Evolutionary conservation across 2,888 invertebrate genomes (phyloP), one percentile per base, ranked within the genome.

Genomic region (Cerastoderma edule): DNA sequence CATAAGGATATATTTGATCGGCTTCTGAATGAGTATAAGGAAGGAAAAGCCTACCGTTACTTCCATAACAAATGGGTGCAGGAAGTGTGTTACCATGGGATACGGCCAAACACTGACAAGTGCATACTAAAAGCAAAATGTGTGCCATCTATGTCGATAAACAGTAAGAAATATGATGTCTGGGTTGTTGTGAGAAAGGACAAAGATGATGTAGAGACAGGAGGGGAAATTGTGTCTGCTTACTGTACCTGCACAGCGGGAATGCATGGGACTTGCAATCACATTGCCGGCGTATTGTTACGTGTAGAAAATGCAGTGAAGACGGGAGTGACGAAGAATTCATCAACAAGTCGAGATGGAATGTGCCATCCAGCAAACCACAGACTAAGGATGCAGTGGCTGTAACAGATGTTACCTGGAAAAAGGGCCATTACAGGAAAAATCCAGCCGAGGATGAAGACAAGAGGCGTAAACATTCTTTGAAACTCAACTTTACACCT

Each of bases 221-320:
- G 66, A 39, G 56, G 39, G 27, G 10, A 68, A n/a, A 57, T 68
- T 33, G 6, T 68, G 24, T 28, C 33, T 44, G 60, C 39, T 16
- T 68, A 57, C 28, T 68, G 68, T 35, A 57, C 24, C 10, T 68
- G 68, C 30, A 68, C 68, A 13, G 68, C 68, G 13, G 68, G 68
- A 5, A 68, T 68, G 68, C 56, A 57, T 16, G 68, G 68, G 13
- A 35, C 35, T 19, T 68, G 68, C 39, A 68, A 57, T 44, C 68
- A 68, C 27, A 39, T 68, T 32, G 39, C 57, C 5, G 57, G 57
- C 22, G 10, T 68, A n/a, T 27, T 56, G 16, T 57, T 68, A 39
- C 33, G 68, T 22, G 30, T 66, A 19, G 66, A 66, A 46, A 44
- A 66, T 66, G 66, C 50, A 16, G 66, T 66, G 30, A 66, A 66